Percentiles rank a stretch among this genome's conserved stretches.
These are phyloP conservation scores for Pluvialis apricaria DNA, from an alignment of 2,113 vertebrate species.

Conservation along the genomic window DNA sequence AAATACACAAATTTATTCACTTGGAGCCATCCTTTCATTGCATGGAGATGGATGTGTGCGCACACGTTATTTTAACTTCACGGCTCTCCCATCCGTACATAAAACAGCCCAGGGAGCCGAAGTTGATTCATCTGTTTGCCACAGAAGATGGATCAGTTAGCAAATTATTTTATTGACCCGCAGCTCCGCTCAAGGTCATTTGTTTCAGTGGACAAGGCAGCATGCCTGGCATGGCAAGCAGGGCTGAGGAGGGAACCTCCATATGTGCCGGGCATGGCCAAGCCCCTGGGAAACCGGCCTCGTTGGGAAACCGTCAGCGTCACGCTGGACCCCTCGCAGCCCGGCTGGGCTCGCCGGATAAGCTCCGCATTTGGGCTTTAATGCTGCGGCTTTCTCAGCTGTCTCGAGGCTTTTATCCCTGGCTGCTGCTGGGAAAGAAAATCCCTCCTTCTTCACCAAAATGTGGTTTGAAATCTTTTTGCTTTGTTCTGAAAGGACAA, in stretches of 20 bases:
- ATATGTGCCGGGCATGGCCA: neutral
- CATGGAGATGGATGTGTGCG: neutral
- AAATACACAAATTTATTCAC: neutral
- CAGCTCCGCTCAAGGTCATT: slow-evolving; percentile 51
- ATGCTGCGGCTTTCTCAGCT: neutral
- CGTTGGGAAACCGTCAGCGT: neutral
- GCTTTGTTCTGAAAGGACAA: neutral
- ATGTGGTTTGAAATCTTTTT: neutral
- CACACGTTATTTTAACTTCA: slow-evolving; percentile 12
- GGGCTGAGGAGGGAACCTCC: slow-evolving; percentile 25
- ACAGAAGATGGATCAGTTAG: slow-evolving; percentile 46
- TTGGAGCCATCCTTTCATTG: neutral
- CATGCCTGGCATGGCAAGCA: slow-evolving; percentile 16
- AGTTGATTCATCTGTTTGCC: slow-evolving; percentile 37
- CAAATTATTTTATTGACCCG: slow-evolving; percentile 57
- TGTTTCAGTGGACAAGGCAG: slow-evolving; percentile 33
- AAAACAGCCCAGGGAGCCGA: slow-evolving; percentile 28
- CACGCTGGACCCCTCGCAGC: neutral
- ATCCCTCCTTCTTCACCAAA: neutral
- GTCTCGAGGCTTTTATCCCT: neutral
- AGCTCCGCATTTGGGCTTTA: neutral
- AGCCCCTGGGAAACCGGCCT: neutral
- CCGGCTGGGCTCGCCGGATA: neutral
- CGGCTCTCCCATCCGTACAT: slow-evolving; percentile 49
- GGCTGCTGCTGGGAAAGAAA: slow-evolving; percentile 8